Conservation (phyloP, 2,113 vertebrate genomes). For the Chaetodon trifascialis region DNA sequence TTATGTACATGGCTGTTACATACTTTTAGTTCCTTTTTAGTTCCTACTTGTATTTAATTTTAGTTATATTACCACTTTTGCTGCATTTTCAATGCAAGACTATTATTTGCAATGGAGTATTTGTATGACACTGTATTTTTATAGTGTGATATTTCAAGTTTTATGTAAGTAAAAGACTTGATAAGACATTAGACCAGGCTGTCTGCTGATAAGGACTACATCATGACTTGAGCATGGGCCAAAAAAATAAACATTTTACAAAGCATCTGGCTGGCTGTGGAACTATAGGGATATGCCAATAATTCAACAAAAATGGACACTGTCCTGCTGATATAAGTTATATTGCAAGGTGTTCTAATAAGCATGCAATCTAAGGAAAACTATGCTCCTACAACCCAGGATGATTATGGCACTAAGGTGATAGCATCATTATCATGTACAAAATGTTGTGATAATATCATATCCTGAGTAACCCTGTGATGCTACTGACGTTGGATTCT, state of each 20-base stretch:
- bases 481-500: constrained; percentile 39
- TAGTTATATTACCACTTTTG: no score
- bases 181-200: neutral
- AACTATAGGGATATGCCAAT: neutral
- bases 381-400: neutral
- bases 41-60: no score
- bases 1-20: neutral
- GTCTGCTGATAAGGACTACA: neutral
- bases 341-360: neutral
- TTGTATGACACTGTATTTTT: no score
- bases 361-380: neutral
- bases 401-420: neutral
- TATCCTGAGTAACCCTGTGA: neutral
- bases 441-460: constrained; percentile 10
- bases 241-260: neutral
- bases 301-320: neutral
- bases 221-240: neutral
- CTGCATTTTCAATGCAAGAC: neutral
- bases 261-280: neutral
- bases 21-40: no score
- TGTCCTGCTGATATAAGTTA: neutral
- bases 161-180: neutral
- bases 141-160: neutral
- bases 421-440: neutral
- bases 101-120: no score